Percentiles rank a stretch among this genome's conserved stretches.
Conservation (phyloP, 2,797 vertebrate species). For the Acanthurus leucopareius region DNA sequence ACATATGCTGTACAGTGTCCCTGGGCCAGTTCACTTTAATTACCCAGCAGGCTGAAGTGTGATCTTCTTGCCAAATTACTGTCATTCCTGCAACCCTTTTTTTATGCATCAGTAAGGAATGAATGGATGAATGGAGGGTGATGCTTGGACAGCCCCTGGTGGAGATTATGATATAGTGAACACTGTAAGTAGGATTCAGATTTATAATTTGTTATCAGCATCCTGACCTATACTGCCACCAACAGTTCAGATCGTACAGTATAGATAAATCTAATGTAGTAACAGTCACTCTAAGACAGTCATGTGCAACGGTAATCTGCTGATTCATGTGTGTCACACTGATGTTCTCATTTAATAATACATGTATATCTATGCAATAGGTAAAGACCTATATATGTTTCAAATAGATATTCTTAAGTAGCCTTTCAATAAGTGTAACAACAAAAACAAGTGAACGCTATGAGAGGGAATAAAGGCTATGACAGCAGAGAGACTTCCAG, state of each 20-base stretch:
- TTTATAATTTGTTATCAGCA: conserved; percentile 50
- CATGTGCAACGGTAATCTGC: not conserved
- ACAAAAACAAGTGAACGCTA: not conserved
- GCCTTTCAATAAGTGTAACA: too few species aligned
- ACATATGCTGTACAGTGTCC: conserved; percentile 1
- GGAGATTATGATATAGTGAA: conserved; percentile 77
- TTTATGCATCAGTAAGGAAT: conserved; percentile 49
- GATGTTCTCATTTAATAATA: not conserved
- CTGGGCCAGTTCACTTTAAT: conserved; percentile 21
- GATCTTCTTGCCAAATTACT: conserved; percentile 1
- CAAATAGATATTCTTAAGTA: too few species aligned
- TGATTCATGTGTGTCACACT: conserved; percentile 6
- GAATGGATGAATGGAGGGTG: conserved; percentile 67
- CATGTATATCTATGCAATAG: too few species aligned
- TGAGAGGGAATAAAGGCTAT: not conserved
- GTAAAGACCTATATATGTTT: too few species aligned
- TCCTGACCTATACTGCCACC: conserved; percentile 73
- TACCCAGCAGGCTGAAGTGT: conserved; percentile 1
- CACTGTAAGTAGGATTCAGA: conserved; percentile 44
- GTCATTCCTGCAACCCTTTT: conserved; percentile 9
- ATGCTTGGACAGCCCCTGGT: conserved; percentile 83
- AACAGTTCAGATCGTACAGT: conserved; percentile 66
- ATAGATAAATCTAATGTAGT: conserved; percentile 7
- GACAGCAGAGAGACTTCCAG: not conserved
- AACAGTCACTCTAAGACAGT: too few species aligned